phyloP scores from a whole-genome alignment of 1,140 invertebrate genomes.

The Chlorops oryzae region DNA sequence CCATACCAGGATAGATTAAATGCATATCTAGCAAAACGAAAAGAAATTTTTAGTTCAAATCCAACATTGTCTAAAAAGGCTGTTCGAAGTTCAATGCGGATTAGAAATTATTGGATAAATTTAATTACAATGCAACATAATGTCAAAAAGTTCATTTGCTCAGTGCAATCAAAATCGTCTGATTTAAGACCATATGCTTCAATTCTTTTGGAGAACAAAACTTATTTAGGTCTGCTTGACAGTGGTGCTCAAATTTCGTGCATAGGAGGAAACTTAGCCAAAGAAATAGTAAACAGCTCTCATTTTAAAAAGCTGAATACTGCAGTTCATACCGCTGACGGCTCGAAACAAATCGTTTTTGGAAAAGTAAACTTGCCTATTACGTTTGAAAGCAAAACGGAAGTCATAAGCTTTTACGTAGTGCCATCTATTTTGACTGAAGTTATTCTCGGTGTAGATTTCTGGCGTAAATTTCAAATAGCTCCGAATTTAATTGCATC shows the following conservation, averaged over 20 bases:
- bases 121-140: background rate
- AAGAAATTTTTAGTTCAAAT: slow-evolving; percentile 2
- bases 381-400: no score
- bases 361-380: no score
- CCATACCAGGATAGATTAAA: slow-evolving; percentile 8
- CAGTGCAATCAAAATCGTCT: background rate
- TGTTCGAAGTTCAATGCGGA: no score
- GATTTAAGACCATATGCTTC: slow-evolving; percentile 6
- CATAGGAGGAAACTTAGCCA: background rate
- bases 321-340: background rate
- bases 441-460: background rate
- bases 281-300: background rate
- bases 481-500: background rate
- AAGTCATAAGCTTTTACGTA: no score
- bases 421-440: background rate
- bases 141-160: background rate
- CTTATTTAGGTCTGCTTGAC: slow-evolving; percentile 2
- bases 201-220: background rate
- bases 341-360: background rate
- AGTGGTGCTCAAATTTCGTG: slow-evolving; percentile 1
- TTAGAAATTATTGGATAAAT: no score
- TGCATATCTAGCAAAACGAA: background rate
- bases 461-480: background rate
- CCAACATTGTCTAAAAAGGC: no score
- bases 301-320: background rate